Evolutionary conservation across 1,140 invertebrate genomes (phyloP).

Genomic region (Lepidurus couesii): DNA sequence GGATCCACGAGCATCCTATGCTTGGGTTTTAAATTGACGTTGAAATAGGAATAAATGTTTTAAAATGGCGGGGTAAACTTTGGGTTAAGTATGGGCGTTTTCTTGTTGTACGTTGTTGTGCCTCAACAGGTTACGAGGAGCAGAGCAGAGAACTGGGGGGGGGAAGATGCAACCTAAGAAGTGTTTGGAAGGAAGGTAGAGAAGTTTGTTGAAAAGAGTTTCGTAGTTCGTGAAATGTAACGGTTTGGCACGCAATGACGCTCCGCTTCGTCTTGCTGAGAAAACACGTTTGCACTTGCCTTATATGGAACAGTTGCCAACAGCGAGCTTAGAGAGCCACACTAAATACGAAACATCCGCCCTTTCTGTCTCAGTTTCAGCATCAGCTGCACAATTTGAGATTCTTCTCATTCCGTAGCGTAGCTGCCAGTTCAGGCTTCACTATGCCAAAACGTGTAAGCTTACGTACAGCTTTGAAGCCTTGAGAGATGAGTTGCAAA

Average conservation of each 20-base stretch:
- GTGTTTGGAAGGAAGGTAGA: no score
- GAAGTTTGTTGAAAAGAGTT: background rate
- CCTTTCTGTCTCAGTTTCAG: conserved; percentile 17
- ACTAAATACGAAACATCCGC: conserved; percentile 14
- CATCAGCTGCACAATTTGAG: conserved; percentile 19
- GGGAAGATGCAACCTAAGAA: background rate
- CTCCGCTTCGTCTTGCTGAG: background rate
- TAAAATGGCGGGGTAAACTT: background rate
- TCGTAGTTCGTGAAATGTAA: background rate
- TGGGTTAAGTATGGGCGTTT: conserved; percentile 21
- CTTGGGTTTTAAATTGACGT: conserved; percentile 6
- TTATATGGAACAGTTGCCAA: background rate
- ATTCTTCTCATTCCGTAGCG: background rate
- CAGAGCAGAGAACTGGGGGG: background rate
- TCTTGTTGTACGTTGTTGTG: background rate
- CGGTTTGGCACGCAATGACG: background rate
- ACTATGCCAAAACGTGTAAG: background rate
- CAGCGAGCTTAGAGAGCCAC: background rate
- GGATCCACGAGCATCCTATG: background rate
- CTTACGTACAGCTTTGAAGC: background rate
- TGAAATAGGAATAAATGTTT: background rate
- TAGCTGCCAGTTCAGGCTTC: background rate
- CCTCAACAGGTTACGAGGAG: background rate
- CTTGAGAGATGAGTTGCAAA: background rate
- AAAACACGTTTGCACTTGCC: background rate